Evolutionary conservation across 2,113 vertebrate species (phyloP).

Genomic region (Muntiacus reevesi): DNA sequence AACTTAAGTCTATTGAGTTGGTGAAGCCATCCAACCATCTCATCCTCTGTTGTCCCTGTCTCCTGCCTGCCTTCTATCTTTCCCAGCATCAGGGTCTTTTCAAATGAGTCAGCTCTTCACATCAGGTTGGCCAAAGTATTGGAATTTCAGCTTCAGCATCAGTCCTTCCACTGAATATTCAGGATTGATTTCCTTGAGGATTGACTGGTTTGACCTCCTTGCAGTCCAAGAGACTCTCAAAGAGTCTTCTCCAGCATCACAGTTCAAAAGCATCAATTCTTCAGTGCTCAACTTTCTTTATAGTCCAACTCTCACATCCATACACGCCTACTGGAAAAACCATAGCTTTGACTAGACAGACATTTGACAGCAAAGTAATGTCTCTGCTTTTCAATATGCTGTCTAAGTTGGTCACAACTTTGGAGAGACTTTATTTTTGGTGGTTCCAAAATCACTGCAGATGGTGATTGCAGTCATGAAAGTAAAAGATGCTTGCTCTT

Average conservation of each 20-base stretch:
- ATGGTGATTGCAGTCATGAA: background rate
- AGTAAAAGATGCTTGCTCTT: background rate
- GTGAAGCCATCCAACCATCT: background rate
- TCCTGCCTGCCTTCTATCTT: background rate
- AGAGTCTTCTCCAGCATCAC: background rate
- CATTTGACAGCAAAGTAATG: background rate
- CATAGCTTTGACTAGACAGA: background rate
- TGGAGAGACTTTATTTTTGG: background rate
- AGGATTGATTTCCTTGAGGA: background rate
- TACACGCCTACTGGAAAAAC: background rate
- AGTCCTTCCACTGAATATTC: background rate
- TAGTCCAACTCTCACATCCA: background rate
- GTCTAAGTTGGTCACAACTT: background rate
- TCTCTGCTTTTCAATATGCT: background rate
- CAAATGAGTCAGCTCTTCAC: background rate
- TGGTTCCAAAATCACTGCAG: background rate
- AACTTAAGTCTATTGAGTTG: background rate
- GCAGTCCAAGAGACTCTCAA: background rate
- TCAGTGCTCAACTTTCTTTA: background rate
- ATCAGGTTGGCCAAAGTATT: background rate
- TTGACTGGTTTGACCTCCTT: background rate
- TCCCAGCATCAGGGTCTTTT: background rate
- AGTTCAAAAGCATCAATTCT: background rate
- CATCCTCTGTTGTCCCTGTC: background rate
- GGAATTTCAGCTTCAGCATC: background rate